Conservation (phyloP, 2,113 vertebrate species). For the Chamaea fasciata region DNA sequence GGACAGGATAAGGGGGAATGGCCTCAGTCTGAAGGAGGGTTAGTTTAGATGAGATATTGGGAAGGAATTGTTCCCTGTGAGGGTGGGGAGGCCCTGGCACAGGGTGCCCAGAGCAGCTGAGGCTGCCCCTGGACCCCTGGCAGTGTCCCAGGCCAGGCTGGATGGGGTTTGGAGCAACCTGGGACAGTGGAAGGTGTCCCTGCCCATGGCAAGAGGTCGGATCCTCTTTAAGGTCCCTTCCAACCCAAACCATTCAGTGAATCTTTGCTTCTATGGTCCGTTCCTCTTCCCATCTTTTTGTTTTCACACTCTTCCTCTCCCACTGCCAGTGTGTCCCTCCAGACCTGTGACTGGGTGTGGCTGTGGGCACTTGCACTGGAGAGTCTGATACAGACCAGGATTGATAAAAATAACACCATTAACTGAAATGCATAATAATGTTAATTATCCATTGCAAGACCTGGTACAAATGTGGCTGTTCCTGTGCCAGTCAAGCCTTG, state of each 20-base stretch:
- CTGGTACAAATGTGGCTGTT: background rate
- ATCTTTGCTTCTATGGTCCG: background rate
- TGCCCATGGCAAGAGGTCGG: background rate
- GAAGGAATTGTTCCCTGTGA: rapidly evolving
- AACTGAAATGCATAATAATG: background rate
- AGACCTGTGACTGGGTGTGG: background rate
- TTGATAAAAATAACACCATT: background rate
- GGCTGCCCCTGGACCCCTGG: background rate
- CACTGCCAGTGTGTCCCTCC: background rate
- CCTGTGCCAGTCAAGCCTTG: background rate
- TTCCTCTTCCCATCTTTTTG: background rate
- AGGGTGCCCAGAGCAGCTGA: background rate
- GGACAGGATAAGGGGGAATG: background rate
- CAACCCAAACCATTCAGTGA: background rate
- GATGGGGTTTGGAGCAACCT: rapidly evolving
- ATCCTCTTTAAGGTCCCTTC: background rate
- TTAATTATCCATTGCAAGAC: background rate
- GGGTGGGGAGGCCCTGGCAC: background rate
- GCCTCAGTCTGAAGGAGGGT: background rate
- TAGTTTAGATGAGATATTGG: background rate
- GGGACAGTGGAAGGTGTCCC: background rate
- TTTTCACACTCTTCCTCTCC: background rate
- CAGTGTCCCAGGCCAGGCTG: rapidly evolving
- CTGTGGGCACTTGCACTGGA: background rate
- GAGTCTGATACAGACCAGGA: background rate